Percentiles rank a stretch among this genome's conserved stretches.
Evolutionary conservation across 2,113 vertebrate genomes (phyloP).

Genomic region (Pelmatolapia mariae): DNA sequence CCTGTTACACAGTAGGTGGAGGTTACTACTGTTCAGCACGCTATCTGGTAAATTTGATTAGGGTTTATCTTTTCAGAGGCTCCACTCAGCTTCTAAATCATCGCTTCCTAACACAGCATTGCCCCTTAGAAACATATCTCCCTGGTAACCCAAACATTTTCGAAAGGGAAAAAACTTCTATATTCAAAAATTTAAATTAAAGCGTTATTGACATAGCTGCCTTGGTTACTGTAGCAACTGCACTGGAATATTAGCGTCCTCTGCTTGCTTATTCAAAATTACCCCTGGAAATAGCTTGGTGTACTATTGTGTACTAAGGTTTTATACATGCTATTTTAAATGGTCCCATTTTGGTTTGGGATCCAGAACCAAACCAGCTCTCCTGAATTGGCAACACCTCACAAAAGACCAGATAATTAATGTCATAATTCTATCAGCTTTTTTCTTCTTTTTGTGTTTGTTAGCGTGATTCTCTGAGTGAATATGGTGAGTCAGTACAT

Average conservation of each 20-base stretch:
- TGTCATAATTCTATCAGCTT: not conserved
- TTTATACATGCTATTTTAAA: not conserved
- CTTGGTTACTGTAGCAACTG: not conserved
- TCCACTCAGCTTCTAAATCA: not conserved
- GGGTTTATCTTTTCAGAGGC: fast-evolving
- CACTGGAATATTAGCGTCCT: not conserved
- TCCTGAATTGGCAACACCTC: not conserved
- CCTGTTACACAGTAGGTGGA: not conserved
- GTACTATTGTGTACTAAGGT: not conserved
- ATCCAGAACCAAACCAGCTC: not conserved
- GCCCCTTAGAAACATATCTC: not conserved
- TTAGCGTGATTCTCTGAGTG: not conserved
- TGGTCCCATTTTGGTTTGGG: not conserved
- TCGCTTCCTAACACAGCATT: not conserved
- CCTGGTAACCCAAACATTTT: fast-evolving
- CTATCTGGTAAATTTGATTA: not conserved
- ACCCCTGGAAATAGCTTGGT: not conserved
- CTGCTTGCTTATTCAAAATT: not conserved
- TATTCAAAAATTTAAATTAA: fast-evolving
- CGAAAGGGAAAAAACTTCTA: not conserved
- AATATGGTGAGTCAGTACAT: not conserved
- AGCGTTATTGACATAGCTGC: fast-evolving
- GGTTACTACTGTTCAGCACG: not conserved
- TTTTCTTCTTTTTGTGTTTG: not conserved
- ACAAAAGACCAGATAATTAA: not conserved